These are phyloP conservation scores for Herpailurus yagouaroundi DNA, from an alignment of 2,113 vertebrate species.

Conservation along the genomic window DNA sequence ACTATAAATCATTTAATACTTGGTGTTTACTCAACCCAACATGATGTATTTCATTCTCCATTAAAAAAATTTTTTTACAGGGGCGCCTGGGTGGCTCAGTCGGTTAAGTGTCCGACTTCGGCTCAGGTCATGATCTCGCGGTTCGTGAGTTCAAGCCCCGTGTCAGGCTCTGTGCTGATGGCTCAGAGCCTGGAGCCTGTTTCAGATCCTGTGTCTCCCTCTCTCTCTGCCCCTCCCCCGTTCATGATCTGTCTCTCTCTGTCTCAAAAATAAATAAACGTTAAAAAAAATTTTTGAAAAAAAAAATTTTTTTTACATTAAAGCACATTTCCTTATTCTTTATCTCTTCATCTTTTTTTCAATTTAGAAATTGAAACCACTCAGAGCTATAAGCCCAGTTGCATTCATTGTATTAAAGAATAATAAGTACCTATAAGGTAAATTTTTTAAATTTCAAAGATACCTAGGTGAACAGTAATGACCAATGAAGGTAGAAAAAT, in stretches of 20 bases:
- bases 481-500: background rate
- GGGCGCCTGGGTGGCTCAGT: too few species aligned
- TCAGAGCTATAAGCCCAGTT: background rate
- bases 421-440: background rate
- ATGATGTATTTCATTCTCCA: background rate
- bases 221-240: too few species aligned
- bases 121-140: too few species aligned
- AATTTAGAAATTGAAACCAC: conserved; percentile 39
- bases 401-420: conserved; percentile 19
- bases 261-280: too few species aligned
- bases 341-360: background rate
- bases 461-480: background rate
- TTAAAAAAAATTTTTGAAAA: too few species aligned
- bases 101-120: too few species aligned
- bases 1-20: background rate
- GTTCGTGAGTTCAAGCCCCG: too few species aligned
- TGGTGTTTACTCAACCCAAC: background rate
- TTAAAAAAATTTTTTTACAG: background rate
- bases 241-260: too few species aligned
- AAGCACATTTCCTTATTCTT: background rate
- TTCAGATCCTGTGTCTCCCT: too few species aligned
- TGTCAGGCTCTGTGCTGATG: too few species aligned
- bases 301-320: background rate
- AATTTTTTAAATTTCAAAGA: background rate
- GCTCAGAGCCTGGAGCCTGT: too few species aligned